Conservation (phyloP, 2,797 vertebrate genomes). For the Phoebastria nigripes region DNA sequence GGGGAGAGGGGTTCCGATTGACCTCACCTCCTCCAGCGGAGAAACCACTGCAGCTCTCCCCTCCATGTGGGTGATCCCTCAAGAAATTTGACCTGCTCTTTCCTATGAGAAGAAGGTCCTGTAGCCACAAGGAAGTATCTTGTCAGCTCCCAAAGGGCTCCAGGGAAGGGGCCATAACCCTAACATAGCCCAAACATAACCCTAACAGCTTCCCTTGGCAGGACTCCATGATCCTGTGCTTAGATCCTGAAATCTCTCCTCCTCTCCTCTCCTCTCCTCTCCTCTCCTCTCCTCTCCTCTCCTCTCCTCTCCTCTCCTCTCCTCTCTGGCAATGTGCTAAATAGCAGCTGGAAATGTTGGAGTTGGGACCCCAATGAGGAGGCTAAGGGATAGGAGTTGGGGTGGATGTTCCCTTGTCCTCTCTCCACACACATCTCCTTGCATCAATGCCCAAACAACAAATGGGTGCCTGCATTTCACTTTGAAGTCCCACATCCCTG, state of each 20-base stretch:
- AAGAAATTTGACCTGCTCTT: neutral
- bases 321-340: too few relatives aligned
- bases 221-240: neutral
- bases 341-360: neutral
- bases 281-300: too few relatives aligned
- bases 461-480: fast-evolving
- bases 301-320: too few relatives aligned
- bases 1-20: neutral
- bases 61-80: neutral
- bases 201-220: neutral
- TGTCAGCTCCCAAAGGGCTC: neutral
- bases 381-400: neutral
- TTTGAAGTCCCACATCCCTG: neutral
- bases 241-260: neutral
- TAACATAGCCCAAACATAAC: neutral
- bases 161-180: neutral
- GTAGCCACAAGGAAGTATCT: neutral
- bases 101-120: neutral
- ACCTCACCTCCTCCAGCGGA: neutral
- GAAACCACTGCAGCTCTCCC: neutral
- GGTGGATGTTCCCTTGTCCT: neutral
- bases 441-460: neutral
- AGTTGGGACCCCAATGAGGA: neutral
- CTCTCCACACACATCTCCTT: neutral
- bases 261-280: too few relatives aligned